These are phyloP conservation scores for Rissa tridactyla DNA, from an alignment of 2,113 vertebrate genomes.

Conservation along the genomic window DNA sequence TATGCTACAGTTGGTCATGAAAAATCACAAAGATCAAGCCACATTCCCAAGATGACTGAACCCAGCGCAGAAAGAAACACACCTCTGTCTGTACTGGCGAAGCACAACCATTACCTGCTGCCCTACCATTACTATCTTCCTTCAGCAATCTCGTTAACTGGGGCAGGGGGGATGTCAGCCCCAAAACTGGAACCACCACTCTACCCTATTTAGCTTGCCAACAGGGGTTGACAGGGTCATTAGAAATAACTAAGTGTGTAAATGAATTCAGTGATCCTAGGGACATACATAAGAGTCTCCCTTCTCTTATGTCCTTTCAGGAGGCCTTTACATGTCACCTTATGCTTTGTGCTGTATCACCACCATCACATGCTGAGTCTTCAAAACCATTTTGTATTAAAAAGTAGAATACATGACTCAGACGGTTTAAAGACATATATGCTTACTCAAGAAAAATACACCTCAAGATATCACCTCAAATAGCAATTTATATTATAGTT, in stretches of 20 bases:
- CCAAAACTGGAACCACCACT: not conserved
- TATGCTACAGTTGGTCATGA: not conserved
- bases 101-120: not conserved
- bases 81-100: not conserved
- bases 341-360: not conserved
- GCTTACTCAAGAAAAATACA: not conserved
- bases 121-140: not conserved
- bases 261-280: not conserved
- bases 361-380: not conserved
- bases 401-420: constrained; percentile 37
- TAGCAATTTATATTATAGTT: not conserved
- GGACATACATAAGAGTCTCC: not conserved
- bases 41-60: not conserved
- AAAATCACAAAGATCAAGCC: not conserved
- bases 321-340: not conserved
- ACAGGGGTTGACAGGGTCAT: not conserved
- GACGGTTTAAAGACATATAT: not conserved
- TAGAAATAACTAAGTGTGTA: not conserved
- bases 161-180: not conserved
- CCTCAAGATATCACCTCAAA: constrained; percentile 9
- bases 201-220: not conserved
- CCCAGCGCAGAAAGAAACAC: not conserved
- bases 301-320: not conserved
- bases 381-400: not conserved
- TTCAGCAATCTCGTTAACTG: not conserved